These are phyloP conservation scores for Diarsia mendica DNA, from an alignment of 2,888 invertebrate species.

Conservation along the genomic window DNA sequence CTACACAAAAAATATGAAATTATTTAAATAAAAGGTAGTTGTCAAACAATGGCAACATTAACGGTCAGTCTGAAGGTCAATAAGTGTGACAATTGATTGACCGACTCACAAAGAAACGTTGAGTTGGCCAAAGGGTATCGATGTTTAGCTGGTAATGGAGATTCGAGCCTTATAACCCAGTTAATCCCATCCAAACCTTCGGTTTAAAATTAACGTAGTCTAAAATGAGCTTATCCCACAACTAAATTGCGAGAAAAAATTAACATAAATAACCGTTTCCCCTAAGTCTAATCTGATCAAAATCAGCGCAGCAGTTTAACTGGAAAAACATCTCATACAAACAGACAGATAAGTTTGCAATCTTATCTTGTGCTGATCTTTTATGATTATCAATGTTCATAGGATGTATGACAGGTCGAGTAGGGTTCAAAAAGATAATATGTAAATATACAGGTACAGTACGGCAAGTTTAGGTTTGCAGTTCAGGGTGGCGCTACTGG, in stretches of 20 bases:
- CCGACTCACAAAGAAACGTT: neutral
- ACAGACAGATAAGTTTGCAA: neutral
- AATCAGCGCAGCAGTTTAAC: slow-evolving; percentile 6
- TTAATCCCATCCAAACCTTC: neutral
- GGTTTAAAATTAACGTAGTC: neutral
- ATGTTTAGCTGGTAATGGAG: neutral
- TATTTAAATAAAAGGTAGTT: neutral
- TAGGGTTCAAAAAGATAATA: slow-evolving; percentile 29
- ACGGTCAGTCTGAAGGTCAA: slow-evolving; percentile 21
- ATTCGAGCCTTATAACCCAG: neutral
- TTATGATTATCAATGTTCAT: slow-evolving; percentile 19
- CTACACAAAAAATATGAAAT: neutral
- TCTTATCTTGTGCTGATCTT: slow-evolving; percentile 1
- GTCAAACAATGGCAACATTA: slow-evolving; percentile 16
- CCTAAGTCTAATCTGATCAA: neutral
- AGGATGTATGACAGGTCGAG: slow-evolving; percentile 24
- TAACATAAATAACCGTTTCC: neutral
- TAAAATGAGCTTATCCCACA: no score
- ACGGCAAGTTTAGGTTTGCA: neutral
- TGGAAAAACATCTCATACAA: neutral
- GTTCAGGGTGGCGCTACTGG: neutral
- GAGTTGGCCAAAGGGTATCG: neutral
- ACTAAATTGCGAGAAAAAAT: neutral
- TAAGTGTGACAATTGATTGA: slow-evolving; percentile 19
- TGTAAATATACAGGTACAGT: slow-evolving; percentile 20